Evolutionary conservation across 1,140 invertebrate species (phyloP), one percentile per base, ranked within the genome.

Genomic region (Tigriopus japonicus): DNA sequence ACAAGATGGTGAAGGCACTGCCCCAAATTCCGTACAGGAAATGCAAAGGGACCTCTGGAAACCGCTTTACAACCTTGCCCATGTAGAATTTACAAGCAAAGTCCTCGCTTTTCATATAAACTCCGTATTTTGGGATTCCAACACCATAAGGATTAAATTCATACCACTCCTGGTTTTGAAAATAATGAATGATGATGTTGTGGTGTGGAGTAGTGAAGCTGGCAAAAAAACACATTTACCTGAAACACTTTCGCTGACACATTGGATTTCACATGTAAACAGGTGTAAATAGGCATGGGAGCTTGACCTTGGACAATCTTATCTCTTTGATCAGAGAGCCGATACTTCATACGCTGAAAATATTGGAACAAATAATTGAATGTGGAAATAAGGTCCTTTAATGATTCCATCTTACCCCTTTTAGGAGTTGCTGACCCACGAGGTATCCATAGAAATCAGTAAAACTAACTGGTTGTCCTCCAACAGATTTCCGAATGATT

Each of bases 141-240:
- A 76, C 72, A 65, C 76, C 75, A 64, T 70, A 76, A 0, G 75
- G 75, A 7, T 71, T 69, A 66, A 76, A 76, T 64, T 76, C 75
- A 1, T 76, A 68, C 75, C 75, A 76, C 67, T 76, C 75, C 74
- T 35, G 28, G 9, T 35, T 35, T 3, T 35, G 28, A 9, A 5
- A 67, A 60, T 43, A 66, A 62, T 2, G 40, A 21, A n/a, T 35
- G 49, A 5, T 35, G 28, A n/a, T n/a, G n/a, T n/a, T n/a, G n/a
- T n/a, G n/a, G n/a, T n/a, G n/a, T n/a, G n/a, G n/a, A n/a, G n/a
- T n/a, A n/a, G 49, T 12, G 12, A n/a, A n/a, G n/a, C n/a, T n/a
- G n/a, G n/a, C n/a, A n/a, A 28, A 43, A 17, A n/a, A n/a, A 60
- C 62, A 65, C 64, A 66, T 74, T 70, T 35, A 35, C 28, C 28